These are phyloP conservation scores for Emydoidea blandingii DNA, from an alignment of 2,797 vertebrate species.

Conservation along the genomic window DNA sequence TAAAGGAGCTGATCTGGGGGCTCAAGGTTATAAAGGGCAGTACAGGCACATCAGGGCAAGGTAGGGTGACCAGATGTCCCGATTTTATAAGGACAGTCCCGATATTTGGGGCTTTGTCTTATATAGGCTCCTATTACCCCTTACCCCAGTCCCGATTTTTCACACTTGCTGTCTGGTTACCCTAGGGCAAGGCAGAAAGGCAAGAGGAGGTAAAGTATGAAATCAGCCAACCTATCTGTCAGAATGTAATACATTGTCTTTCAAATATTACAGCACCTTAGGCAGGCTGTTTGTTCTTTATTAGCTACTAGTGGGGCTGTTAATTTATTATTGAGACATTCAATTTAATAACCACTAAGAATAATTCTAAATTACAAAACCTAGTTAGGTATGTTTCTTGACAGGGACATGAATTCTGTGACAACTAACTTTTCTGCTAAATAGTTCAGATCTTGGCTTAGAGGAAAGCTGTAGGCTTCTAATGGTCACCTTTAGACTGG, in stretches of 20 bases:
- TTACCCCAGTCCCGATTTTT: no score
- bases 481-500: neutral
- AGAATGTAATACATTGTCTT: neutral
- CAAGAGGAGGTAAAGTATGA: neutral
- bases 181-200: neutral
- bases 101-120: no score
- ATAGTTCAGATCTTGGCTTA: fast-evolving
- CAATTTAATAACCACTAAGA: neutral
- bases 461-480: neutral
- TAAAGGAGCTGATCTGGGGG: neutral
- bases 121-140: no score
- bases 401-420: neutral
- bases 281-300: neutral
- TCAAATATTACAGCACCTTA: neutral
- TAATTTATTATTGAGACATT: neutral
- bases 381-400: neutral
- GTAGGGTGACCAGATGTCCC: no score
- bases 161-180: no score
- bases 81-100: no score
- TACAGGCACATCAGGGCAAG: neutral
- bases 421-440: neutral
- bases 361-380: neutral
- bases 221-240: neutral
- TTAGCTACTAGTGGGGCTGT: neutral
- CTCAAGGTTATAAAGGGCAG: neutral